phyloP scores from a whole-genome alignment of 2,113 vertebrate species.

The Eurypyga helias region DNA sequence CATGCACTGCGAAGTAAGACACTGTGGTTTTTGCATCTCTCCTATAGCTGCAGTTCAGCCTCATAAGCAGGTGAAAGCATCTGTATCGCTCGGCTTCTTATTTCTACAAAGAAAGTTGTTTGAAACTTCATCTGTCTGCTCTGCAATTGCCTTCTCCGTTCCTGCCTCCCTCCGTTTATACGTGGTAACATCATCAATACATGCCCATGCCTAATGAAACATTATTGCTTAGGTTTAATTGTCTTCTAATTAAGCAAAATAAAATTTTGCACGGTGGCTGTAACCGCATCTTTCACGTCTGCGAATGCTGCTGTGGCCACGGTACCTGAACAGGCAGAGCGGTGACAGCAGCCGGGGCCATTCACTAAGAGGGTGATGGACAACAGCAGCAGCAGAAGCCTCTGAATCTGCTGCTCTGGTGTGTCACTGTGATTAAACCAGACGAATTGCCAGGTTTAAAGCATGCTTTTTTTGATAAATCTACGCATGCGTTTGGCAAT shows the following conservation, averaged over 20 bases:
- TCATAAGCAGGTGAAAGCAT: background rate
- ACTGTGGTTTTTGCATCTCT: rapidly evolving
- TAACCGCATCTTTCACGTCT: background rate
- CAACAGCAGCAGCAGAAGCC: background rate
- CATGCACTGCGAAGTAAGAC: background rate
- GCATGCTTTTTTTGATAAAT: background rate
- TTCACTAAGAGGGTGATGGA: background rate
- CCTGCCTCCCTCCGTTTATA: background rate
- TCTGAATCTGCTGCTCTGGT: background rate
- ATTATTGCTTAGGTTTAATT: constrained; percentile 7
- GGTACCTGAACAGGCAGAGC: background rate
- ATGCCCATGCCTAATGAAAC: background rate
- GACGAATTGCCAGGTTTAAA: background rate
- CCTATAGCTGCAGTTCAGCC: background rate
- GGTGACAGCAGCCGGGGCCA: rapidly evolving
- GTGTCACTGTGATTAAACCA: rapidly evolving
- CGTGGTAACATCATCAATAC: background rate
- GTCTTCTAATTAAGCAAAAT: constrained; percentile 24
- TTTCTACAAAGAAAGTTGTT: background rate
- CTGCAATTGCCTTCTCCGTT: background rate
- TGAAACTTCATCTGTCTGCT: background rate
- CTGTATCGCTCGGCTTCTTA: rapidly evolving
- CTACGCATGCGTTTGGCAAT: rapidly evolving
- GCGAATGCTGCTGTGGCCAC: background rate
- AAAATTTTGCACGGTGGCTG: background rate